Percentiles rank a stretch among this genome's conserved stretches.
phyloP scores from a whole-genome alignment of 2,888 invertebrate genomes.

The Hanleya hanleyi region DNA sequence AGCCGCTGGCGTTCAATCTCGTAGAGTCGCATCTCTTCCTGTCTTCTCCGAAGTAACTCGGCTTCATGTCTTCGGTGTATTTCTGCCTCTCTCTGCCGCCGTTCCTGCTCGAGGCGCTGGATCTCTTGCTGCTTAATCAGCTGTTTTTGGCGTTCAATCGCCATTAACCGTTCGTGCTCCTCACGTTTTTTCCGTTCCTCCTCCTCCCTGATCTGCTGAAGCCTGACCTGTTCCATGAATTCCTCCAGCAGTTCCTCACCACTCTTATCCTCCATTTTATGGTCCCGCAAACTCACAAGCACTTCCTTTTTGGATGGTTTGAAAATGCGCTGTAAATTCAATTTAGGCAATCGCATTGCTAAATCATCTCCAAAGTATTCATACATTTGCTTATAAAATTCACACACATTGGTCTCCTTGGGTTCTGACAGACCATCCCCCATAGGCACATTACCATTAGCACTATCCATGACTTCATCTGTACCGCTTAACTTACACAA shows the following conservation, averaged over 20 bases:
- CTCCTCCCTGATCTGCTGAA: slow-evolving; percentile 50
- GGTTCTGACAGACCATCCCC: neutral
- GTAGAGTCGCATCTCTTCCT: slow-evolving; percentile 30
- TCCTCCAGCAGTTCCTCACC: slow-evolving; percentile 67
- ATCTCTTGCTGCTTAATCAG: neutral
- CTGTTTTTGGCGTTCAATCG: neutral
- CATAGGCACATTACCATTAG: too few relatives aligned
- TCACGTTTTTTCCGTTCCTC: slow-evolving; percentile 44
- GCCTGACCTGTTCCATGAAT: slow-evolving; percentile 60
- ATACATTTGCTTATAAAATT: slow-evolving; percentile 61
- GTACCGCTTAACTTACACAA: neutral
- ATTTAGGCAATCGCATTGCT: slow-evolving; percentile 55
- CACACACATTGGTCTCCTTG: slow-evolving; percentile 12
- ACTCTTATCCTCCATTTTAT: slow-evolving; percentile 54
- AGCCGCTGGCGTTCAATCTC: slow-evolving; percentile 25
- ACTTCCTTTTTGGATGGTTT: slow-evolving; percentile 44
- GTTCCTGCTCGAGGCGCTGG: neutral
- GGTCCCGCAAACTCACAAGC: slow-evolving; percentile 52
- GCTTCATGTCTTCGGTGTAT: slow-evolving; percentile 8
- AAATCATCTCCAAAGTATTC: slow-evolving; percentile 72
- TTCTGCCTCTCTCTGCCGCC: slow-evolving; percentile 6
- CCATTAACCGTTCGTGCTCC: neutral
- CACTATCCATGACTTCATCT: too few relatives aligned
- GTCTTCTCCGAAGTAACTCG: slow-evolving; percentile 37
- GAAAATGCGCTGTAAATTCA: slow-evolving; percentile 49